Evolutionary conservation across 2,888 invertebrate species (phyloP), one percentile per base, ranked within the genome.

Genomic region (Acanthosoma haemorrhoidale): DNA sequence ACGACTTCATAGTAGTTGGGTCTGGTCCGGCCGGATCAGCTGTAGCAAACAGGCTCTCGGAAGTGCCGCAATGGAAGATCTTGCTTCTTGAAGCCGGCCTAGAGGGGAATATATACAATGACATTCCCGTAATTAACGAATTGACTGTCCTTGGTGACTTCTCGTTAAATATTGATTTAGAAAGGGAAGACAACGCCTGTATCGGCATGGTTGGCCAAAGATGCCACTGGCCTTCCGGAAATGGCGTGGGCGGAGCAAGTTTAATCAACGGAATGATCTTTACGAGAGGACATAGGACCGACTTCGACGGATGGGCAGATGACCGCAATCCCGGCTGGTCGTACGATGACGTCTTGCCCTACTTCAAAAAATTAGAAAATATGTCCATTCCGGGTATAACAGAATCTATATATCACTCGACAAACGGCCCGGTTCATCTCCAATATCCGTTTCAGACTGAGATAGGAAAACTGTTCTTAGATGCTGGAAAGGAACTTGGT

Each of bases 141-240:
- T 77, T 82, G 25, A 80, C 84, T 74, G 81, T 83, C 15, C 78
- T 82, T 18, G 84, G 84, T 0, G 82, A 83, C 32, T 86, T 86
- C 75, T 91, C 90, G 78, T 92, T 92, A 90, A 87, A 88, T 21
- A 91, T 89, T 78, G 86, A 82, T 76, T 84, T 90, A 5, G 87
- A 88, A 77, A 86, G 86, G 34, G 78, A 83, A 16, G 77, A 79
- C 25, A 81, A 82, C 51, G 83, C 83, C 0, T 86, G 86, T 72
- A 79, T 83, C 11, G 85, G 83, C 0, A 73, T 83, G 74, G 84
- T 86, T 29, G 39, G 29, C 18, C 18, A 64, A 39, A 79, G 79
- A 41, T 88, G 91, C 76, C 87, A 84, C 75, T 86, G 89, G 84
- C 89, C 90, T 0, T 83, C 88, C 60, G 94, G 94, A 0, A 89